These are phyloP conservation scores for Aselliscus stoliczkanus DNA, from an alignment of 2,797 vertebrate genomes.

Conservation along the genomic window DNA sequence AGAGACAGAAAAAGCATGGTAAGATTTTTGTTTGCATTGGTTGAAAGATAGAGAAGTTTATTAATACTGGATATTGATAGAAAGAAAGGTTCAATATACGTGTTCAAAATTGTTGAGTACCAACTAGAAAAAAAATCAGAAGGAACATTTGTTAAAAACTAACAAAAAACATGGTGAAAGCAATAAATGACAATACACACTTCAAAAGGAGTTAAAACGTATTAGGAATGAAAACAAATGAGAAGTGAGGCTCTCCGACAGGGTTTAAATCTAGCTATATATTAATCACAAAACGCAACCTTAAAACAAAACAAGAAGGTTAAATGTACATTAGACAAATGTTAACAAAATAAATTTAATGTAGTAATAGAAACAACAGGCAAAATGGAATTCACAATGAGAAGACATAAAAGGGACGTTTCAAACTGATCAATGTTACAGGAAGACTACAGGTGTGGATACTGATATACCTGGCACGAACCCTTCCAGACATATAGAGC, in stretches of 20 bases:
- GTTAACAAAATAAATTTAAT: background rate
- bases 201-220: background rate
- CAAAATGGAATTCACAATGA: background rate
- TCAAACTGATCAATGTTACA: background rate
- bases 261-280: rapidly evolving
- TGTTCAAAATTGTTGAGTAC: background rate
- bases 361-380: background rate
- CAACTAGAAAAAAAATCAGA: background rate
- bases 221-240: background rate
- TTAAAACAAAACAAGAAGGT: background rate
- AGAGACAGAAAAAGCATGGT: background rate
- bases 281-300: background rate
- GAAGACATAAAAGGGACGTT: background rate
- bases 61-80: background rate
- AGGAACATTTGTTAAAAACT: background rate
- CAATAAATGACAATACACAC: background rate
- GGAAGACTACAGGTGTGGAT: background rate
- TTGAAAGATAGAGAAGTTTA: background rate
- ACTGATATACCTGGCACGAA: no score
- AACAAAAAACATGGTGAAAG: background rate
- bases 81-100: background rate
- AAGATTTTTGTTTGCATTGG: background rate
- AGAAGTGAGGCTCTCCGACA: background rate
- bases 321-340: background rate
- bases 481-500: background rate